Base-by-base conservation (phyloP, 2,113 vertebrate genomes). In the Chloroceryle aenea region DNA sequence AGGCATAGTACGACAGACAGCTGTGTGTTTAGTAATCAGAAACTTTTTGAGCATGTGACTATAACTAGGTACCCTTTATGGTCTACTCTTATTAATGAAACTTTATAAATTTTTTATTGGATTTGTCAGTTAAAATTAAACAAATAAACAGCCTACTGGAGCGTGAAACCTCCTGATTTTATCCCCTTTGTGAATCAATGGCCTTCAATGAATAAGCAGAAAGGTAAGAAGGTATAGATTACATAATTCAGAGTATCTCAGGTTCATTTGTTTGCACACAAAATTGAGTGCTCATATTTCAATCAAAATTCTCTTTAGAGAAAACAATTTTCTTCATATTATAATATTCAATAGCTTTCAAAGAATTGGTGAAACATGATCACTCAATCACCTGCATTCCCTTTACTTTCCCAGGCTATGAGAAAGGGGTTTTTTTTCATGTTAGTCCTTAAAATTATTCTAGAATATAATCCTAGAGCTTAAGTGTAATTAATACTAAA, bases 381-480 rank as follows among this genome's bases (percentile, higher is more conserved):
- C 97, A 36, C 79, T 83, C 14, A 3, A 92, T 98, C 98, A 98
- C 97, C 98, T 98, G 98, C 50, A 11, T 82, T 92, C 96, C 72
- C 91, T 97, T 97, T 94, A 86, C 91, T 98, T 98, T 98, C 98
- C 98, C 98, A 98, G 95, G 97, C 92, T 91, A 79, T 83, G 95
- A 93, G 91, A 97, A 98, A 97, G 85, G 52, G 52, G 20, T 53
- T 85, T 91, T 93, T 91, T 93, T 94, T 42, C 66, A 91, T 91
- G 56, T 83, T 94, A 96, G 97, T 96, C 93, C 95, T 97, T 95
- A 90, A 97, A 98, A 96, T 96, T 98, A 89, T 95, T 91, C 86
- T 97, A 73, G 62, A 84, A 97, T 96, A 96, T 93, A 98, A 98
- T 97, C 79, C 97, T 83, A 80, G 94, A 95, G 92, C 89, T 98